Evolutionary conservation across 2,113 vertebrate genomes (phyloP).

Genomic region (human): DNA sequence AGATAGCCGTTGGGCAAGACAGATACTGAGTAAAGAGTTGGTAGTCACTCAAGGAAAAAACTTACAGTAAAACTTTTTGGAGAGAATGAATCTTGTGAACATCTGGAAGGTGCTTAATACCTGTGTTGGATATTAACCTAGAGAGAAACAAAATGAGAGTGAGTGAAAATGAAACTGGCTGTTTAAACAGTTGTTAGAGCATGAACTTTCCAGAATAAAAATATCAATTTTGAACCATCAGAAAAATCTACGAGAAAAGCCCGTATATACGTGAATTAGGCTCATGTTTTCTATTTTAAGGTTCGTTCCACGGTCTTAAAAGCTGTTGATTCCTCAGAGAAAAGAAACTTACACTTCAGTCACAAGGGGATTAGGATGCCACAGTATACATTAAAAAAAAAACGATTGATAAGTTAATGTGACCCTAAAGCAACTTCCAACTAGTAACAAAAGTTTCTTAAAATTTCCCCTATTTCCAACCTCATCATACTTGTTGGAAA

Average conservation of each 20-base stretch:
- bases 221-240: background rate
- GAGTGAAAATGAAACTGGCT: conserved; percentile 1
- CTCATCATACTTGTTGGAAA: background rate
- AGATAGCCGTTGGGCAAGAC: background rate
- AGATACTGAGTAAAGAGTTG: background rate
- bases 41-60: background rate
- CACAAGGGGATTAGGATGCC: background rate
- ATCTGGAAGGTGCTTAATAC: conserved; percentile 73
- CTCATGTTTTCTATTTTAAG: conserved; percentile 33
- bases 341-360: background rate
- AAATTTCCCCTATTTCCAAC: background rate
- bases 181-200: background rate
- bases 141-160: conserved; percentile 57
- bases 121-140: conserved; percentile 80
- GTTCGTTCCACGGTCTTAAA: background rate
- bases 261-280: background rate
- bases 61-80: conserved; percentile 79
- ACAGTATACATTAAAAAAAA: too few species aligned
- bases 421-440: background rate
- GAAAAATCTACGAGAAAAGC: background rate
- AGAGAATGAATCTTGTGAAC: conserved; percentile 78
- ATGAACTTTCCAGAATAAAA: background rate
- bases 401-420: background rate
- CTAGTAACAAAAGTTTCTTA: background rate
- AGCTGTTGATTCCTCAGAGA: background rate